Evolutionary conservation across 2,888 invertebrate species (phyloP).

Genomic region (Oithona nana): DNA sequence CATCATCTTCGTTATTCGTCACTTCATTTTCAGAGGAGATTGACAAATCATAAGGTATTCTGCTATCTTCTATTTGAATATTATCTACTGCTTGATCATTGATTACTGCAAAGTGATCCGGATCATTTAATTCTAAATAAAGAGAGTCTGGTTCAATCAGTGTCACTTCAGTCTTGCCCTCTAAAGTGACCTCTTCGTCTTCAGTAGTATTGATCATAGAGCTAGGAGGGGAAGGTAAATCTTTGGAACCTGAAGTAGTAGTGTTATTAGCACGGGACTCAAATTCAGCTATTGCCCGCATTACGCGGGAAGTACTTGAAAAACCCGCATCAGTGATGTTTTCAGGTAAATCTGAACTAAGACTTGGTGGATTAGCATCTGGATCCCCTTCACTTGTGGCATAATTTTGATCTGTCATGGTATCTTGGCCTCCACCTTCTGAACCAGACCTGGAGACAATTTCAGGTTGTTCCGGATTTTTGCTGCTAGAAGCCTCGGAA

Average conservation of each 20-base stretch:
- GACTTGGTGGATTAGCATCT: not conserved
- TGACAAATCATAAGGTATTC: constrained; percentile 6
- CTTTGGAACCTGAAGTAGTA: too few relatives aligned
- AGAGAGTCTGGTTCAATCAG: not conserved
- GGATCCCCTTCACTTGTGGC: not conserved
- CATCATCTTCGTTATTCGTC: not conserved
- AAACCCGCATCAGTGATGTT: not conserved
- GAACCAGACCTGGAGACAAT: not conserved
- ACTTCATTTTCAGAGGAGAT: not conserved
- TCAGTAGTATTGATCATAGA: not conserved
- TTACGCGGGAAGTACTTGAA: too few relatives aligned
- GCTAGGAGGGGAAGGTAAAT: not conserved
- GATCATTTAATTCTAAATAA: not conserved
- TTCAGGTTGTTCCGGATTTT: constrained; percentile 24
- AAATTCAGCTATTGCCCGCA: not conserved
- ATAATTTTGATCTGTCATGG: not conserved
- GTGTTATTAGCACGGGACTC: too few relatives aligned
- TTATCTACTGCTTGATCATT: not conserved
- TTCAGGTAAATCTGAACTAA: constrained; percentile 10
- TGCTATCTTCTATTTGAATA: not conserved
- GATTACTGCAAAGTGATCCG: not conserved
- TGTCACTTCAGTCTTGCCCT: not conserved
- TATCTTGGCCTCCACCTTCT: not conserved
- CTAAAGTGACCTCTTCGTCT: not conserved
- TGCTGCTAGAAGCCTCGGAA: constrained; percentile 69